Evolutionary conservation across 2,797 vertebrate genomes (phyloP), one percentile per base, ranked within the genome.

Genomic region (Sebastes melanostomus): DNA sequence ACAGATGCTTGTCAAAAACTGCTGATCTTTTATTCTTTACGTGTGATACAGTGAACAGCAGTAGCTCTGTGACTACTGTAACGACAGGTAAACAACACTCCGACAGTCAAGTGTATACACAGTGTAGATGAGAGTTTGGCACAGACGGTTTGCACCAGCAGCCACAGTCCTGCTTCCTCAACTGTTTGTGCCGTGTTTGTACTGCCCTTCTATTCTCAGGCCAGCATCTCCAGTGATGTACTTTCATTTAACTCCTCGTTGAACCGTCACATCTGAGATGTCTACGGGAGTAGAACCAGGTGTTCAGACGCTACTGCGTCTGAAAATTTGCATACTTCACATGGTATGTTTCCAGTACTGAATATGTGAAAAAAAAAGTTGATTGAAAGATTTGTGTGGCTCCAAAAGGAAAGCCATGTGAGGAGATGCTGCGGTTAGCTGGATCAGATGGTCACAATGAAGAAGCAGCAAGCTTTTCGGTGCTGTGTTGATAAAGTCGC

Each of bases 31-130:
- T 72, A 89, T 79, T 83, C 36, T 69, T 72, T 52, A 85, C 14
- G 77, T 81, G 80, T 79, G 56, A 82, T 73, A 86, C 80, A 89
- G 76, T 80, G 77, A 78, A 78, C 16, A 83, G 46, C 83, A 86
- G 61, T 83, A 85, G 61, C 80, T 82, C 66, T 77, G 76, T 32
- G 73, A 72, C 81, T 46, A 66, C 70, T 25, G 78, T 56, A 68
- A 72, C 38, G 67, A 72, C 79, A 83, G 80, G 75, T 70, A 70
- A 76, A 84, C 70, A 66, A 66, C 46, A 77, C 32, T n/a, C 69
- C n/a, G 59, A 58, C 74, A 36, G 61, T 22, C 66, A 38, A n/a
- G 27, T 63, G 58, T 24, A 38, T 38, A 72, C 42, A 77, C 81
- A 67, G 74, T 59, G 74, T 11, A 25, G 72, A 61, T 13, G 56